Percentiles rank a stretch among this genome's conserved stretches.
Conservation (phyloP, 2,797 vertebrate species). For the Enteromius fasciolatus region DNA sequence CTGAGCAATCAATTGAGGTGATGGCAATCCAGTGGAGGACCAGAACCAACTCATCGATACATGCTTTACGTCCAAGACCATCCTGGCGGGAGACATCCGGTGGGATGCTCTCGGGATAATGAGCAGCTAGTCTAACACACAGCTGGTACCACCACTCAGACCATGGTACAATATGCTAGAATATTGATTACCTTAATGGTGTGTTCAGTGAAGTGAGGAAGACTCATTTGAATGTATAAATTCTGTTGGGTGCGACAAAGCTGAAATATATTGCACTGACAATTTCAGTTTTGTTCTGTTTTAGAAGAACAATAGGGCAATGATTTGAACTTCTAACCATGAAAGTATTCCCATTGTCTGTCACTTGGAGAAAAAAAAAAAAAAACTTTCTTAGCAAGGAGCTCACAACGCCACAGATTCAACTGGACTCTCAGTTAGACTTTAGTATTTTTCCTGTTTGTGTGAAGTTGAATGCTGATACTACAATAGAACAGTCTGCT, state of each 20-base stretch:
- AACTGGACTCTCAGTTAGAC: conserved; percentile 4
- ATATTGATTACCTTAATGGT: conserved; percentile 57
- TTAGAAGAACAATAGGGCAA: background rate
- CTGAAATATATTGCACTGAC: conserved; percentile 3
- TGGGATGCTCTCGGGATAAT: conserved; percentile 72
- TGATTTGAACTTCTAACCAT: background rate
- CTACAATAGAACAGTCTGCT: conserved; percentile 51
- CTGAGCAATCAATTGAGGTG: conserved; percentile 77
- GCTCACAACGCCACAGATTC: background rate
- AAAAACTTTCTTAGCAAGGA: background rate
- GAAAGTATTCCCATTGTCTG: background rate
- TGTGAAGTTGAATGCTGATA: conserved; percentile 54
- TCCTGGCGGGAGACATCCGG: conserved; percentile 79
- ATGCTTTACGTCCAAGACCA: conserved; percentile 73
- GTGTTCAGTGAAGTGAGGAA: conserved; percentile 26
- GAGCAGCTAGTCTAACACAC: conserved; percentile 68
- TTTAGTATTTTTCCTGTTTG: conserved; percentile 24
- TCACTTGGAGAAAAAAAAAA: no score
- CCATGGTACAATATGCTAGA: conserved; percentile 38
- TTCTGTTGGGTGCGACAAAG: background rate
- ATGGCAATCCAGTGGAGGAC: conserved; percentile 70
- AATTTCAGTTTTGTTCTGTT: background rate
- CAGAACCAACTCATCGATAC: conserved; percentile 74
- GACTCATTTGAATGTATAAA: conserved; percentile 21
- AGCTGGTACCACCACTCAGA: conserved; percentile 57